Base-by-base conservation (phyloP, 92 coral and sea anemone genomes). In the Parazoanthus darwini region DNA sequence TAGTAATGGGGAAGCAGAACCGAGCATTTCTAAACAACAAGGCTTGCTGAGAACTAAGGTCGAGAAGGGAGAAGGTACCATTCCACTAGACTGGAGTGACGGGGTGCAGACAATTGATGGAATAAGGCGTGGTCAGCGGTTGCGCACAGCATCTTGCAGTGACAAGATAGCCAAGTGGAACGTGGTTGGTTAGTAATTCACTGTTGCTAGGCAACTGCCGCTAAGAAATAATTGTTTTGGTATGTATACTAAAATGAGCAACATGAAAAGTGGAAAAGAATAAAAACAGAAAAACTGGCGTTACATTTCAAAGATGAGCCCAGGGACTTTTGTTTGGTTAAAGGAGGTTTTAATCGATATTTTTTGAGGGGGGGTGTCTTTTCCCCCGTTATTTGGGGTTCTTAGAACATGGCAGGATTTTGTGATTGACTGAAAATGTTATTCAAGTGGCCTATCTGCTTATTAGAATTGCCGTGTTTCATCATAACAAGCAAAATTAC, bases 21-120 rank as follows among this genome's bases (percentile, higher is more conserved):
- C 59, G 5, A 72, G 63, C 43, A 74, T 78, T 54, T 71, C 87
- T 16, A 81, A 75, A 38, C 87, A 78, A 11, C 96, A 94, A 58
- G 98, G 98, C 1, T 75, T 92, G 56, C 89, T 96, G 70, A 86
- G 98, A n/a, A 93, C 98, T n/a, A 96, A 96, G 82, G 97, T 96
- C 4, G 98, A 96, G 89, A 96, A 94, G 78, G 98, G 98, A 1
- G 98, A 96, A 63, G 98, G 98, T 1, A 96, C 98, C 1, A 96
- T 96, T 33, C 98, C 98, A 0, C 80, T 96, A 56, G 96, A 94
- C 79, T 59, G 89, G 26, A 85, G 89, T 77, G 94, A 94, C 80
- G 92, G 95, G 0, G 74, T 94, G 20, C 95, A 91, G 87, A 96
- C 98, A 81, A 89, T 96, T 51, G 98, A 96, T 85, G 98, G 98